These are phyloP conservation scores for Hafferia zeledoni DNA, from an alignment of 2,797 vertebrate species.

Conservation along the genomic window DNA sequence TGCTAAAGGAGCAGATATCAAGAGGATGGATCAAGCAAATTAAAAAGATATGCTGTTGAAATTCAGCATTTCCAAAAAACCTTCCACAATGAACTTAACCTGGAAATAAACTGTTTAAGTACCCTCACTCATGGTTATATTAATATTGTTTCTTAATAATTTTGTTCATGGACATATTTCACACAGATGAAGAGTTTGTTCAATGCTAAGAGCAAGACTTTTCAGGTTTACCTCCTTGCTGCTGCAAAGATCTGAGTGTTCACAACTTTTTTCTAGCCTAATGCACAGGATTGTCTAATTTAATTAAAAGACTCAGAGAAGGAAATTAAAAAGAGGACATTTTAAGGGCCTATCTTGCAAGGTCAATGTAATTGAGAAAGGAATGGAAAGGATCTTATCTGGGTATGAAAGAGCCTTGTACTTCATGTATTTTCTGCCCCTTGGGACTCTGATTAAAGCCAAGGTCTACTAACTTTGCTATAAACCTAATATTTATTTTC, in stretches of 20 bases:
- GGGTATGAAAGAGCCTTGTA: background rate
- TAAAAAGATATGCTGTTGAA: background rate
- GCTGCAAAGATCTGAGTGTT: background rate
- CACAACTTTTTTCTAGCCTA: background rate
- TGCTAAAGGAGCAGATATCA: background rate
- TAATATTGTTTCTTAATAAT: background rate
- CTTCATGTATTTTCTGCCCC: background rate
- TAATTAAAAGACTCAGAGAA: conserved; percentile 26
- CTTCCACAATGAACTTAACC: background rate
- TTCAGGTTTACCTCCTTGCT: background rate
- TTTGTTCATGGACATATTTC: background rate
- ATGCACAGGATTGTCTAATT: conserved; percentile 19
- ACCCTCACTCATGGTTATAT: background rate
- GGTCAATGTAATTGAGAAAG: background rate
- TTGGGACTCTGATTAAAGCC: background rate
- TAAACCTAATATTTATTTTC: background rate
- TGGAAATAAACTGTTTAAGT: background rate
- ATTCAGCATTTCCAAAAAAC: background rate
- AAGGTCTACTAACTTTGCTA: background rate
- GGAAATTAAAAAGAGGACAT: conserved; percentile 26
- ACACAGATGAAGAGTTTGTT: background rate
- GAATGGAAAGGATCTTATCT: conserved; percentile 51
- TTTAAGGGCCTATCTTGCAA: conserved; percentile 5
- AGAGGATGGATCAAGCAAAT: conserved; percentile 1
- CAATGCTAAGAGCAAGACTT: background rate